A percentile compares a stretch with the other conserved stretches of the same genome.
Conservation (phyloP, 2,113 vertebrate genomes). For the Marmota monax region DNA sequence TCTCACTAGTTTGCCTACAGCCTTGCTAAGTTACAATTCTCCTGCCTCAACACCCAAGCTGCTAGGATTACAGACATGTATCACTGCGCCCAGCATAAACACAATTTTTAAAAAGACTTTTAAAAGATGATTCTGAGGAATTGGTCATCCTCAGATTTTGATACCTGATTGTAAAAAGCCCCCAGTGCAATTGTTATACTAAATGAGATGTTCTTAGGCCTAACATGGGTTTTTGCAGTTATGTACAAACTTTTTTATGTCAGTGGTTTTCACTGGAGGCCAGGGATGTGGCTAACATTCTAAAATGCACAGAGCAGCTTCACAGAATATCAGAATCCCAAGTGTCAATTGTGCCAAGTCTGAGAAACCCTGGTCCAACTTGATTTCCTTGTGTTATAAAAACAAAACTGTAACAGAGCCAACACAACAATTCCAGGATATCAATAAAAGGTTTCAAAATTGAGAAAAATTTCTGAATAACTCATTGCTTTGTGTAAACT, state of each 20-base stretch:
- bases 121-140: background rate
- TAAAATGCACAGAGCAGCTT: background rate
- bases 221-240: background rate
- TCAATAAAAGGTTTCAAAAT: background rate
- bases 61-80: too few species aligned
- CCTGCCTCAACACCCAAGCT: too few species aligned
- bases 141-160: background rate
- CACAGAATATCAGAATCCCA: background rate
- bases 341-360: too few species aligned
- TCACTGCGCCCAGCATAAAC: too few species aligned
- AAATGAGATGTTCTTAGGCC: background rate
- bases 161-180: background rate
- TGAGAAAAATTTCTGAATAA: background rate
- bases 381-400: background rate
- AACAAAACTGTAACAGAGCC: background rate
- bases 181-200: background rate
- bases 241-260: background rate
- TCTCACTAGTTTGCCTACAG: too few species aligned
- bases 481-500: too few species aligned
- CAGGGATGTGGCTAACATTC: background rate
- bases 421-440: background rate
- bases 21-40: too few species aligned
- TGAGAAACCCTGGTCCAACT: background rate
- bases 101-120: background rate
- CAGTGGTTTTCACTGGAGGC: background rate